A percentile compares a stretch with the other conserved stretches of the same genome.
Conservation (phyloP, 2,888 invertebrate species). For the Hesperia comma region DNA sequence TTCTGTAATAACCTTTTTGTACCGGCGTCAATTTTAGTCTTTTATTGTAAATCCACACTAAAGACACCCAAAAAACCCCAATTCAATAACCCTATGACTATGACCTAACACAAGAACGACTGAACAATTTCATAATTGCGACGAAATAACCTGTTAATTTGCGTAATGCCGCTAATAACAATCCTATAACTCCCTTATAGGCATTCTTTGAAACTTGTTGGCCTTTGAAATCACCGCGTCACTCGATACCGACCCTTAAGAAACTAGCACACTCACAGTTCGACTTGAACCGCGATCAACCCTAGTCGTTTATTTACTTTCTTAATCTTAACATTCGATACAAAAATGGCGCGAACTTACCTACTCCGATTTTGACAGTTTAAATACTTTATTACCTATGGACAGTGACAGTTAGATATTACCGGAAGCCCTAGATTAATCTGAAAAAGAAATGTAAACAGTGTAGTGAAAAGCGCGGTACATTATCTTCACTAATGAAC, state of each 20-base stretch:
- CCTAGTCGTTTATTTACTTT: constrained; percentile 56
- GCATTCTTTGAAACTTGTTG: constrained; percentile 23
- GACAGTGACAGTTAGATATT: constrained; percentile 7
- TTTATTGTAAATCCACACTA: no score
- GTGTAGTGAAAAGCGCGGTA: background rate
- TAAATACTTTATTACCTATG: constrained; percentile 19
- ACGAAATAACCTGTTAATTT: constrained; percentile 33
- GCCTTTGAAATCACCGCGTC: constrained; percentile 20
- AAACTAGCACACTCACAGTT: constrained; percentile 67
- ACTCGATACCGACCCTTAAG: constrained; percentile 55
- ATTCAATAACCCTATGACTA: constrained; percentile 16
- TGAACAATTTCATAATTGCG: constrained; percentile 31
- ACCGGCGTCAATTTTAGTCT: no score
- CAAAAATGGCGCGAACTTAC: constrained; percentile 64
- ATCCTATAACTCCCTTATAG: constrained; percentile 7
- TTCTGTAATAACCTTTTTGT: no score
- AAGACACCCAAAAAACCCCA: no score
- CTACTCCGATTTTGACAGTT: constrained; percentile 42
- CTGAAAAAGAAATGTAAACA: background rate
- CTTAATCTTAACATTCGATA: constrained; percentile 10
- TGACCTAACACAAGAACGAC: constrained; percentile 25
- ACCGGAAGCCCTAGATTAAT: no score
- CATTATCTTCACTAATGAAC: background rate
- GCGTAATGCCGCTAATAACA: constrained; percentile 31
- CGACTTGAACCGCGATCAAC: constrained; percentile 63